phyloP scores from a whole-genome alignment of 1,140 invertebrate species.

The Neotoxoptera formosana region DNA sequence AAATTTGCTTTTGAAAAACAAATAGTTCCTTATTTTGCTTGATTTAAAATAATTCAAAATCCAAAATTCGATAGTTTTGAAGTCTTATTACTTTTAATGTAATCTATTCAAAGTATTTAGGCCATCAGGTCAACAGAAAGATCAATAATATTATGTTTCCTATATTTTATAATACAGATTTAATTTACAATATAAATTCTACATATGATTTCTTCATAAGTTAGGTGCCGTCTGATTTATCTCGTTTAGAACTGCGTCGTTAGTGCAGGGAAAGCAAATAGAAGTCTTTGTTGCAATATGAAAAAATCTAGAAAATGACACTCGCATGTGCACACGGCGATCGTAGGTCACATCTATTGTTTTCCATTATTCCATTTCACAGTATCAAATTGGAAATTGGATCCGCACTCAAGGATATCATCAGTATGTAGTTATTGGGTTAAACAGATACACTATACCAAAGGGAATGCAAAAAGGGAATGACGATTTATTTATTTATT shows the following conservation, averaged over 20 bases:
- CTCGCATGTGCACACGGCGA: too few relatives aligned
- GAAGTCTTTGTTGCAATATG: not conserved
- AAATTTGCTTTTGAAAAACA: too few relatives aligned
- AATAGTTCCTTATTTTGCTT: too few relatives aligned
- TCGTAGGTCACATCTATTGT: slow-evolving; percentile 10
- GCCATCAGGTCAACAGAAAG: not conserved
- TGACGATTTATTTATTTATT: not conserved
- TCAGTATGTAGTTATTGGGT: slow-evolving; percentile 3
- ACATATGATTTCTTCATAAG: not conserved
- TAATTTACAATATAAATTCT: not conserved
- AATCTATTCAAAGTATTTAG: too few relatives aligned
- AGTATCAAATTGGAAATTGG: slow-evolving; percentile 44
- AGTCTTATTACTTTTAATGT: too few relatives aligned
- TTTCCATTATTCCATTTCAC: slow-evolving; percentile 23
- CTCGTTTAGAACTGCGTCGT: not conserved
- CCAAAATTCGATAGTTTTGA: too few relatives aligned
- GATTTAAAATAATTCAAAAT: too few relatives aligned
- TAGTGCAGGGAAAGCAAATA: not conserved
- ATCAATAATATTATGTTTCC: not conserved
- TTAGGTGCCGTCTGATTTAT: not conserved
- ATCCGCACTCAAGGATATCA: slow-evolving; percentile 22
- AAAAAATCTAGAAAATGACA: not conserved
- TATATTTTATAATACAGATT: not conserved
- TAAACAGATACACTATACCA: not conserved
- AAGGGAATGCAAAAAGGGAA: not conserved